These are phyloP conservation scores for Laupala kohalensis DNA, from an alignment of 1,140 invertebrate species.

Conservation along the genomic window DNA sequence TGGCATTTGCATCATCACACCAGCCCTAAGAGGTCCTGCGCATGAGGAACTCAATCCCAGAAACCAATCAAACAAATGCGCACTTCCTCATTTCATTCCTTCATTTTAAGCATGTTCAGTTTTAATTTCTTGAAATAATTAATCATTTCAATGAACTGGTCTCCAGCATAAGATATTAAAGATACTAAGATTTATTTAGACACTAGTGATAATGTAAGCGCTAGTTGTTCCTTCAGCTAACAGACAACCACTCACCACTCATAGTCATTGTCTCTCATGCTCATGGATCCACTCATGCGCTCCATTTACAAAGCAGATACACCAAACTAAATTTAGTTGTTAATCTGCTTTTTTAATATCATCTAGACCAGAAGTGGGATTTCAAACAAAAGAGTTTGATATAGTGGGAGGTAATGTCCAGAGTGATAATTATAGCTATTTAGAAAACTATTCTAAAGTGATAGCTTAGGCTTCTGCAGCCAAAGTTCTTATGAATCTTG, in stretches of 20 bases:
- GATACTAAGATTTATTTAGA: background rate
- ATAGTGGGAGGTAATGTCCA: no score
- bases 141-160: conserved; percentile 4
- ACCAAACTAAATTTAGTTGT: no score
- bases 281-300: no score
- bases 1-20: background rate
- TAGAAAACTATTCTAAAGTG: no score
- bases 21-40: background rate
- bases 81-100: background rate
- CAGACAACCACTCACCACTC: background rate
- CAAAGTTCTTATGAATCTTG: no score
- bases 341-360: no score
- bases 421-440: no score
- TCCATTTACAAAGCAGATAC: no score
- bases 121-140: background rate
- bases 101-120: background rate
- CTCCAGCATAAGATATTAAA: conserved; percentile 8
- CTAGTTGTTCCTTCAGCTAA: background rate
- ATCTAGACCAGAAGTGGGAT: no score
- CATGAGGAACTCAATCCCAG: background rate
- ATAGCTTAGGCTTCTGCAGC: no score
- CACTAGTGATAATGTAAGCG: background rate
- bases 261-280: background rate
- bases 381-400: no score
- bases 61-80: background rate